phyloP scores from a whole-genome alignment of 2,888 invertebrate genomes.

The Eumacrocentrus americanus region DNA sequence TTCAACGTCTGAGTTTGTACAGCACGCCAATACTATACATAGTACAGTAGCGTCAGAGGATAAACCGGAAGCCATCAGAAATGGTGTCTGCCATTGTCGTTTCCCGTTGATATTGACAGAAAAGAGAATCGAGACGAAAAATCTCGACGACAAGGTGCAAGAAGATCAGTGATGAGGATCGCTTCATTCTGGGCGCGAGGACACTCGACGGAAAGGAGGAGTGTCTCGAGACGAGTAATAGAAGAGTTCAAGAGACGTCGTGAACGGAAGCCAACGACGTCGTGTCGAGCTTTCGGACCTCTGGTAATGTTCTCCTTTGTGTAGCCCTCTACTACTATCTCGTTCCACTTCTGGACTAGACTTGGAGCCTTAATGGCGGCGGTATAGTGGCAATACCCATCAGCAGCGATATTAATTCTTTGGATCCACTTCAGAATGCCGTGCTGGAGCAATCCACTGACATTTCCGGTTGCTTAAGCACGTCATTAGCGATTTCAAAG shows the following conservation, averaged over 20 bases:
- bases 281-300: conserved; percentile 4
- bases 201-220: conserved; percentile 6
- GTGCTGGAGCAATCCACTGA: not conserved
- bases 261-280: conserved; percentile 18
- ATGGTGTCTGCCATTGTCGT: not conserved
- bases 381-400: conserved; percentile 7
- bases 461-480: conserved; percentile 1
- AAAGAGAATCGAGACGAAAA: conserved; percentile 4
- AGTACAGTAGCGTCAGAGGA: too few relatives aligned
- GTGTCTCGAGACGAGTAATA: conserved; percentile 10
- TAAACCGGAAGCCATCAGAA: conserved; percentile 9
- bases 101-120: conserved; percentile 3
- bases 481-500: conserved; percentile 2
- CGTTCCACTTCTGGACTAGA: conserved; percentile 4
- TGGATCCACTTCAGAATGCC: not conserved
- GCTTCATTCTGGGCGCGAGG: conserved; percentile 12
- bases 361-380: not conserved
- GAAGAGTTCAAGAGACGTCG: conserved; percentile 14
- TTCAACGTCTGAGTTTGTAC: conserved; percentile 5
- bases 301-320: conserved; percentile 23
- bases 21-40: too few relatives aligned
- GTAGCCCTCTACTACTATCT: conserved; percentile 9
- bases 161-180: conserved; percentile 15
- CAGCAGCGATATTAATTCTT: conserved; percentile 15
- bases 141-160: conserved; percentile 9